Evolutionary conservation across 2,113 vertebrate genomes (phyloP).

Genomic region (Lathamus discolor): DNA sequence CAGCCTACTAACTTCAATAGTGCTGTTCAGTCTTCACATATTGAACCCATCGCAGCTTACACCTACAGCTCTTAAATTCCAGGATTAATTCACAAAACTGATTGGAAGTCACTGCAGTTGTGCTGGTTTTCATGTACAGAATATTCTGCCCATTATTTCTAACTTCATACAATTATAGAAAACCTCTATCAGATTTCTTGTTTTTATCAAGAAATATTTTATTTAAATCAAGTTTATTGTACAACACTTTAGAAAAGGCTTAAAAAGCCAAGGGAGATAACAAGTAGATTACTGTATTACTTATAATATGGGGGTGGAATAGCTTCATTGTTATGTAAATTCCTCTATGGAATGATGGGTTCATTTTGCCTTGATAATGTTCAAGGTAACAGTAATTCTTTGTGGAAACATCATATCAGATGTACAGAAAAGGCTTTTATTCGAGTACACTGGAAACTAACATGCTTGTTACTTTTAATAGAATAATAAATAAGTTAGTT

Average conservation of each 20-base stretch:
- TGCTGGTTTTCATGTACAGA: background rate
- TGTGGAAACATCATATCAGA: background rate
- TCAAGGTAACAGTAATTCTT: constrained; percentile 25
- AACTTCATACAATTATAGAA: background rate
- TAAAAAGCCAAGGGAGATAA: constrained; percentile 56
- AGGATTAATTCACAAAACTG: background rate
- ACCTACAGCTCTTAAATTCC: background rate
- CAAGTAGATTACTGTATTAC: constrained; percentile 54
- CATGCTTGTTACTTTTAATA: background rate
- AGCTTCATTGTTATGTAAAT: constrained; percentile 54
- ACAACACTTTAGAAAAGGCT: constrained; percentile 46
- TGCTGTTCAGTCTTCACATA: background rate
- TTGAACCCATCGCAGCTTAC: accelerated
- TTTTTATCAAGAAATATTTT: constrained; percentile 44
- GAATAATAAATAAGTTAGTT: background rate
- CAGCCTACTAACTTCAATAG: background rate
- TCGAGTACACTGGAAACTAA: background rate
- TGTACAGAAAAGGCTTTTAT: background rate
- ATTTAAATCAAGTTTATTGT: constrained; percentile 61
- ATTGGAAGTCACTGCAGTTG: background rate
- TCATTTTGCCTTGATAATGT: constrained; percentile 7
- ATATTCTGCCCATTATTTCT: background rate
- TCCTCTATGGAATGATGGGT: constrained; percentile 22
- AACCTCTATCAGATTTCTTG: constrained; percentile 15
- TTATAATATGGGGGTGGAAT: constrained; percentile 47